Base-by-base conservation (phyloP, 2,113 vertebrate species). In the Dascyllus trimaculatus region DNA sequence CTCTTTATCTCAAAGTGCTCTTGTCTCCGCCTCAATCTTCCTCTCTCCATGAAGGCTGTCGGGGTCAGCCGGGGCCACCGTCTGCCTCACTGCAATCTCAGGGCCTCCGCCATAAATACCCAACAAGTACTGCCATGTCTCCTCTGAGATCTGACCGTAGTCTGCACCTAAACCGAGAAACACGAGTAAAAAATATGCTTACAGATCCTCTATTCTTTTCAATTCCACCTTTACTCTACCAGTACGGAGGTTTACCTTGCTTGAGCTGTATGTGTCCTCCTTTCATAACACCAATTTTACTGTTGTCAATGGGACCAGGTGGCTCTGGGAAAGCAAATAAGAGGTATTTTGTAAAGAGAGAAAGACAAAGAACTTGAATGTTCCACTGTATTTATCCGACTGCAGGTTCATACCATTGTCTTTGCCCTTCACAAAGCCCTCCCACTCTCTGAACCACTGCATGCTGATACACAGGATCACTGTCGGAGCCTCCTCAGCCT, bases 401-500 rank as follows among this genome's bases (percentile, higher is more conserved):
- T 85, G 93, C 35, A 1, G 35, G 1, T 2, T 62, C 22, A 4
- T 93, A 99, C 98, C 98, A 0, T 94, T 98, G 87, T 99, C 98
- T 92, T 97, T 99, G 63, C 97, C 98, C 92, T 99, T 99, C 87
- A 99, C 98, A 15, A 99, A 99, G 74, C 95, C 94, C 92, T 99
- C 98, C 98, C 98, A 99, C 89, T 99, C 98, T 1, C 98, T 95
- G 93, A 99, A 99, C 98, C 98, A 99, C 93, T 99, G 98, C 98
- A 99, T 99, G 93, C 97, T 98, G 93, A 99, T 98, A 54, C 98
- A 99, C 84, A 97, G 95, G 88, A 99, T 99, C 84, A 98, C 96
- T 0, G 93, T 82, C 0, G 98, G 98, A 2, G 97, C 96, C 90
- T 99, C 98, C 89, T 99, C 98, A 0, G 97, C 97, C 93, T 99